These are phyloP conservation scores for Equus przewalskii DNA, from an alignment of 2,113 vertebrate genomes.

Conservation along the genomic window DNA sequence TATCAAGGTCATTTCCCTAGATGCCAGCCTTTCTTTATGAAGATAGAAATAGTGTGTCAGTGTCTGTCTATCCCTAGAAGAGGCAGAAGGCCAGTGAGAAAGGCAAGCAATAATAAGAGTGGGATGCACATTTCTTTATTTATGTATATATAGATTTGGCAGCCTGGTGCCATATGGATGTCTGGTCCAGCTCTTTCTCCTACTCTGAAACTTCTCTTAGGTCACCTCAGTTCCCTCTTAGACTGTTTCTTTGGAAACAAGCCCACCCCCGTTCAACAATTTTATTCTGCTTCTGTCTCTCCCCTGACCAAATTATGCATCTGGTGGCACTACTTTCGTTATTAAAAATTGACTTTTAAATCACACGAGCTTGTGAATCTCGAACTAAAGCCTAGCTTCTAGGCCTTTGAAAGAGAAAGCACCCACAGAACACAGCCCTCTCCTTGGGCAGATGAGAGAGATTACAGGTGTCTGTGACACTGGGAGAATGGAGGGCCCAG, in stretches of 20 bases:
- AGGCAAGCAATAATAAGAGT: not conserved
- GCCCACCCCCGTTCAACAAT: not conserved
- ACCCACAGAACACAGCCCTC: not conserved
- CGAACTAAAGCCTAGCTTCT: not conserved
- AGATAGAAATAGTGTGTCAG: constrained; percentile 67
- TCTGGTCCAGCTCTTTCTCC: not conserved
- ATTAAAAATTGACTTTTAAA: constrained; percentile 52
- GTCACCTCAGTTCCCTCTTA: constrained; percentile 9
- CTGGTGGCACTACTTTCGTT: not conserved
- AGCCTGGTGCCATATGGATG: not conserved
- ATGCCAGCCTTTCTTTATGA: constrained; percentile 58
- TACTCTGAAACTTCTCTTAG: constrained; percentile 11
- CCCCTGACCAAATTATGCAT: not conserved
- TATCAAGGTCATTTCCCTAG: constrained; percentile 74
- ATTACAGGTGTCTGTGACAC: not conserved
- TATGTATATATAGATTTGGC: not conserved
- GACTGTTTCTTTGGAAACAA: constrained; percentile 22
- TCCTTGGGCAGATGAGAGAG: not conserved
- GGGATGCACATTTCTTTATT: constrained; percentile 15
- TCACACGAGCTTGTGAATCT: not conserved
- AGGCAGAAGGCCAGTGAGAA: constrained; percentile 8
- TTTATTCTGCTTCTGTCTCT: not conserved
- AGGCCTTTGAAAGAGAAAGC: not conserved
- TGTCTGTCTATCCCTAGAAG: constrained; percentile 40
- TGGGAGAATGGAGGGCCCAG: not conserved